phyloP scores from a whole-genome alignment of 2,113 vertebrate species.

The Myanophis thanlyinensis region DNA sequence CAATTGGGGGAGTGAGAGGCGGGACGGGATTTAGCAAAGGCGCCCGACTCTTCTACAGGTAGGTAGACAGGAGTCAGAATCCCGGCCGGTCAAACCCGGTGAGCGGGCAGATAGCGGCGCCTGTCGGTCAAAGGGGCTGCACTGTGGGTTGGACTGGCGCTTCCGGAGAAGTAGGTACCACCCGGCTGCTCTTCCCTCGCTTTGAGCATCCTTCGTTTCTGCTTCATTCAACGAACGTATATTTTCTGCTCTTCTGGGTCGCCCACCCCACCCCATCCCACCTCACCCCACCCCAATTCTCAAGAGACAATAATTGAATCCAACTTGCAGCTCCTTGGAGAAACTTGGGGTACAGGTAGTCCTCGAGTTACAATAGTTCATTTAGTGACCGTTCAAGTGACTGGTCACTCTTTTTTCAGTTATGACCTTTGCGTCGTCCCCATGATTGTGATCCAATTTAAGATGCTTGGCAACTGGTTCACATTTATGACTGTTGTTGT shows the following conservation, averaged over 20 bases:
- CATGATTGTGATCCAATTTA: background rate
- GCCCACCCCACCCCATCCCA: too few species aligned
- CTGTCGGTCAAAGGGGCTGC: background rate
- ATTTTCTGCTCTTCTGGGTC: background rate
- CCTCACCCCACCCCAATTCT: too few species aligned
- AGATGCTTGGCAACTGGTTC: background rate
- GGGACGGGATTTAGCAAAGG: background rate
- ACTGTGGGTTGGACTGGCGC: background rate
- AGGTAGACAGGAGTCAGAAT: background rate
- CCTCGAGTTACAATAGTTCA: background rate
- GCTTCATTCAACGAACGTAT: background rate
- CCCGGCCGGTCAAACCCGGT: background rate
- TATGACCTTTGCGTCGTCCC: background rate
- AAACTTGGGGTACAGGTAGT: background rate
- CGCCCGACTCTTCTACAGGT: background rate
- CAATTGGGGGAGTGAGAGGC: too few species aligned
- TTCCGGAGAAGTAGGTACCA: background rate
- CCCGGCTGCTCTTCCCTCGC: background rate
- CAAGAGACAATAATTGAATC: background rate
- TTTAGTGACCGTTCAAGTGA: background rate
- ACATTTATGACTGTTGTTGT: background rate
- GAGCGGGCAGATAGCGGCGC: background rate
- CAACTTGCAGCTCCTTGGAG: background rate
- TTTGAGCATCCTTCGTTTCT: background rate
- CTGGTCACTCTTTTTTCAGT: background rate